phyloP scores from a whole-genome alignment of 2,888 invertebrate genomes.

The Dynastes hyllus region DNA sequence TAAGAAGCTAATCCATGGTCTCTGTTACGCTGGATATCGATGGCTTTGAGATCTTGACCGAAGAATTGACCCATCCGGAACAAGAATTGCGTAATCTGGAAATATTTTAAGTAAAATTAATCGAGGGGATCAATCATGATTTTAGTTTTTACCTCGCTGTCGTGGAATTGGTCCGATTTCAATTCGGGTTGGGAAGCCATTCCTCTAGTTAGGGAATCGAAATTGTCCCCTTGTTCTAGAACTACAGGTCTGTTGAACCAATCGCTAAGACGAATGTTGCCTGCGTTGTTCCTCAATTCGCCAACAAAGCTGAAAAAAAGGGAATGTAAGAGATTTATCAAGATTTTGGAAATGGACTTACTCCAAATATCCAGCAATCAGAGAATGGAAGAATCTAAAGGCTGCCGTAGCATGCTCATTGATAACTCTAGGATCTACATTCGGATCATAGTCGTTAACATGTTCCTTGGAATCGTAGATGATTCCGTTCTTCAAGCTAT shows the following conservation, averaged over 20 bases:
- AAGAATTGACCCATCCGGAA: conserved; percentile 82
- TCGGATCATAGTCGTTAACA: conserved; percentile 80
- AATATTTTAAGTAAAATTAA: conserved; percentile 45
- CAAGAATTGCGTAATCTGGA: conserved; percentile 78
- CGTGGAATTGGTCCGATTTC: conserved; percentile 85
- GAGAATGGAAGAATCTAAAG: conserved; percentile 83
- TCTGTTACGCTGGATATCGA: conserved; percentile 89
- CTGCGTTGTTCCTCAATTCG: conserved; percentile 74
- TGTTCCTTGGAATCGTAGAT: conserved; percentile 76
- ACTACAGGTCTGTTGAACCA: conserved; percentile 81
- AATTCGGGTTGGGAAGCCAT: conserved; percentile 85
- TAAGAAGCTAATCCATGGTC: conserved; percentile 91
- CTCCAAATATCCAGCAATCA: conserved; percentile 81
- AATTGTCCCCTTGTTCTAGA: conserved; percentile 78
- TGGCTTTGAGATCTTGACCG: conserved; percentile 86
- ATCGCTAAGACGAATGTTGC: conserved; percentile 80
- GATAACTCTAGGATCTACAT: conserved; percentile 78
- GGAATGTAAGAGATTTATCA: not conserved
- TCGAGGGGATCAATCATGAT: conserved; percentile 60
- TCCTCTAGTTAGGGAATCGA: conserved; percentile 84
- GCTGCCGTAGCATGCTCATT: conserved; percentile 84
- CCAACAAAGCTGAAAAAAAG: conserved; percentile 72
- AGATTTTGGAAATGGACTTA: conserved; percentile 68
- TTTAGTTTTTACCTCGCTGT: conserved; percentile 76
- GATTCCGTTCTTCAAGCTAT: conserved; percentile 77